These are phyloP conservation scores for Isoperla grammatica DNA, from an alignment of 2,888 invertebrate species.

Conservation along the genomic window DNA sequence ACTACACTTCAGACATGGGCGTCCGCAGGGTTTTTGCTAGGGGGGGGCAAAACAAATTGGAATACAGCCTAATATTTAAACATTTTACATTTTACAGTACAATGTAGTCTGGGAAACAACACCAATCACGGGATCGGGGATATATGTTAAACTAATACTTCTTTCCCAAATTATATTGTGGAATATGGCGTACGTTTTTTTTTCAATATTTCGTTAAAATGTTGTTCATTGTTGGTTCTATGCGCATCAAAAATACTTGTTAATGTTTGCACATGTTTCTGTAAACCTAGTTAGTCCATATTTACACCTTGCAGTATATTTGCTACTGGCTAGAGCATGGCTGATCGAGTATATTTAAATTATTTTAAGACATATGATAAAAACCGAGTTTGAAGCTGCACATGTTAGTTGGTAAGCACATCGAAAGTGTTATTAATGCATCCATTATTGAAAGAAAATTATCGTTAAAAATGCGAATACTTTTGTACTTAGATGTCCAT, in stretches of 20 bases:
- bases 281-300: background rate
- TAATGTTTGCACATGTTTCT: background rate
- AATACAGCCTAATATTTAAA: no score
- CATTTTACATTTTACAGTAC: no score
- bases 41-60: no score
- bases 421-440: background rate
- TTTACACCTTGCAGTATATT: conserved; percentile 1
- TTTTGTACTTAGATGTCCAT: conserved; percentile 31
- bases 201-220: background rate
- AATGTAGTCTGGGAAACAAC: no score
- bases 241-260: background rate
- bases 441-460: conserved; percentile 24
- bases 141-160: no score
- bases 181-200: no score
- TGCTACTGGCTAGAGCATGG: background rate
- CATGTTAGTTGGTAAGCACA: background rate
- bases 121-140: no score
- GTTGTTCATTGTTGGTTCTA: background rate
- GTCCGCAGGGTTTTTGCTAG: no score
- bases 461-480: conserved; percentile 28
- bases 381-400: background rate
- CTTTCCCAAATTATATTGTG: no score
- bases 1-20: no score
- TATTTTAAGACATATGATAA: background rate
- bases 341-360: background rate